Evolutionary conservation across 2,888 invertebrate species (phyloP).

Genomic region (Acanthosepion pharaonis): DNA sequence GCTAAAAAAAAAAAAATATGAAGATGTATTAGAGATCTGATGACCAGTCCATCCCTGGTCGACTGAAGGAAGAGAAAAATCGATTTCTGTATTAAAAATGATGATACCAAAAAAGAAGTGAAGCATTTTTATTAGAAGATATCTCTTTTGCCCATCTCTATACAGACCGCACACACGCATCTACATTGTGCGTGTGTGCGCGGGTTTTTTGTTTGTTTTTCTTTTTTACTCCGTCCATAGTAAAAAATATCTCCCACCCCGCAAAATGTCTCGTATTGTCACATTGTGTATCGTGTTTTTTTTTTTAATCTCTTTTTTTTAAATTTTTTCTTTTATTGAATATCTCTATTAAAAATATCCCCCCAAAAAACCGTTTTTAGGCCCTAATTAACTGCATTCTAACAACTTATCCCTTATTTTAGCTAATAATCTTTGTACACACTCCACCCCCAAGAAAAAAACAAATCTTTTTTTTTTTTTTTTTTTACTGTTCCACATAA

Average conservation of each 20-base stretch:
- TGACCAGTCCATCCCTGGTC: neutral
- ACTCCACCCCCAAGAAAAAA: too few species aligned
- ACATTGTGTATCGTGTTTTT: too few species aligned
- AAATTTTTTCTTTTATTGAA: too few species aligned
- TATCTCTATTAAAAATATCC: too few species aligned
- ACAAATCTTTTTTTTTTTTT: too few species aligned
- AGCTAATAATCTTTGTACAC: too few species aligned
- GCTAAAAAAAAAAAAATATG: neutral
- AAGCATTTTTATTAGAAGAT: neutral
- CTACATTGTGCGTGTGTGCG: neutral
- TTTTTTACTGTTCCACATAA: too few species aligned
- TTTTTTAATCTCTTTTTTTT: too few species aligned
- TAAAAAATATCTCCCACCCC: neutral
- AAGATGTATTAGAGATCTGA: neutral
- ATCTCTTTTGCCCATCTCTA: neutral
- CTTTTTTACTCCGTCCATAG: neutral
- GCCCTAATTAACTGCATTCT: too few species aligned
- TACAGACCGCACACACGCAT: constrained; percentile 14
- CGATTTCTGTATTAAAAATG: neutral
- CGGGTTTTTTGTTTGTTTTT: neutral
- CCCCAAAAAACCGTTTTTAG: too few species aligned
- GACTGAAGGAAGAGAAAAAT: neutral
- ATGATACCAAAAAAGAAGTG: neutral
- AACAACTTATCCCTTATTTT: too few species aligned
- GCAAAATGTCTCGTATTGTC: neutral